Evolutionary conservation across 2,888 invertebrate species (phyloP).

Genomic region (Coecobrya sp.): DNA sequence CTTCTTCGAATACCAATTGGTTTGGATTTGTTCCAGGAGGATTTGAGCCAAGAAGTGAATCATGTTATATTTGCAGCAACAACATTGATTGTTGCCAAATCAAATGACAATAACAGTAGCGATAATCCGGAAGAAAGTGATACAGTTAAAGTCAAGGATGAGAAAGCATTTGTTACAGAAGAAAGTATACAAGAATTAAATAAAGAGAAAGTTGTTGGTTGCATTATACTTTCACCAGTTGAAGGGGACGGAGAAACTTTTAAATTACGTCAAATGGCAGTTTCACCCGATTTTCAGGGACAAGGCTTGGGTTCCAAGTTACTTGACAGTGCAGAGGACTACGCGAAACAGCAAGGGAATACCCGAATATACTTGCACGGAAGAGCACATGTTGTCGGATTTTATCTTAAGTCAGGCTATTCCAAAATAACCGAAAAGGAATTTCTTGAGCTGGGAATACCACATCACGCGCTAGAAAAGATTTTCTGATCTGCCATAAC

Average conservation of each 20-base stretch:
- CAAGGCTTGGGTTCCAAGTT: conserved; percentile 68
- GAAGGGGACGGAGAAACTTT: conserved; percentile 58
- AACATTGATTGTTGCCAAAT: conserved; percentile 49
- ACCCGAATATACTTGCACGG: conserved; percentile 65
- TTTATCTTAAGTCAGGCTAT: conserved; percentile 71
- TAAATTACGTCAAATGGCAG: conserved; percentile 79
- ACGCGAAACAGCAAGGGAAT: conserved; percentile 64
- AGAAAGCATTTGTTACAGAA: neutral
- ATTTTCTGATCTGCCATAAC: neutral
- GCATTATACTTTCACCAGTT: conserved; percentile 65
- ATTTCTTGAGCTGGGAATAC: conserved; percentile 70
- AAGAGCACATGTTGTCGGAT: conserved; percentile 70
- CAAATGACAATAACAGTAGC: conserved; percentile 55
- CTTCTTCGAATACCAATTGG: conserved; percentile 76
- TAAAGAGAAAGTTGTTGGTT: conserved; percentile 71
- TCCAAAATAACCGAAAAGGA: conserved; percentile 58
- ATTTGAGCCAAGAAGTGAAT: conserved; percentile 76
- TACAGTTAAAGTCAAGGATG: neutral
- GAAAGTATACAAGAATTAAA: neutral
- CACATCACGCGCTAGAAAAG: conserved; percentile 78
- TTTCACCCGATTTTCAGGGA: conserved; percentile 74
- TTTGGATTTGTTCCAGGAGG: conserved; percentile 76
- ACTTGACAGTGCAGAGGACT: conserved; percentile 56
- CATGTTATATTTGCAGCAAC: conserved; percentile 66
- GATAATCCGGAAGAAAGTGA: conserved; percentile 38